Percentiles rank a stretch among this genome's conserved stretches.
Conservation (phyloP, 1,140 invertebrate genomes). For the Bombus breviceps region DNA sequence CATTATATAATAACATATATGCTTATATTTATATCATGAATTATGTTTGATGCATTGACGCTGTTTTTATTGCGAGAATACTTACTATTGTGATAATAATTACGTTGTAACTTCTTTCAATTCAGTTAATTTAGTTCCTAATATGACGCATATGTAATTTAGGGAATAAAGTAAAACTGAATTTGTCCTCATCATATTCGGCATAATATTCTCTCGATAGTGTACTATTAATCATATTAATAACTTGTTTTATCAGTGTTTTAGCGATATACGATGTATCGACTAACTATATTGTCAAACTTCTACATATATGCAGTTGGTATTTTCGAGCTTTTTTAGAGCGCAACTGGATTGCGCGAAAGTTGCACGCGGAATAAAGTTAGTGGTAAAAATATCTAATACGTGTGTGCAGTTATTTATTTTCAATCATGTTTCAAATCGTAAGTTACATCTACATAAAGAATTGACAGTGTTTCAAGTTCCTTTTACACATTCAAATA, state of each 20-base stretch:
- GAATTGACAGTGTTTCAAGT: not conserved
- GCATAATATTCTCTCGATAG: not conserved
- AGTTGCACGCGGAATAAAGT: not conserved
- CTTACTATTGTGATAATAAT: too few species aligned
- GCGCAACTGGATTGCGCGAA: not conserved
- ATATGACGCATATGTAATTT: not conserved
- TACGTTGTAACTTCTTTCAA: not conserved
- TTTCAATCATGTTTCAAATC: slow-evolving; percentile 39
- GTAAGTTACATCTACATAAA: not conserved
- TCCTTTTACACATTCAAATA: not conserved
- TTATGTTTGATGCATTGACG: not conserved
- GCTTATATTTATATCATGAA: not conserved
- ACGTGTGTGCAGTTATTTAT: not conserved
- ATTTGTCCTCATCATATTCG: not conserved
- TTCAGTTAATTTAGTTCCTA: not conserved
- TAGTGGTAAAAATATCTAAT: not conserved
- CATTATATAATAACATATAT: not conserved
- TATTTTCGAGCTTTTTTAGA: slow-evolving; percentile 16
- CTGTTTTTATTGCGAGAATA: not conserved
- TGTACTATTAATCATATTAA: slow-evolving; percentile 19
- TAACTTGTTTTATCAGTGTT: not conserved
- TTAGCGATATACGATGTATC: slow-evolving; percentile 9
- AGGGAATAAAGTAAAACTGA: not conserved
- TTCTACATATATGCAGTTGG: not conserved
- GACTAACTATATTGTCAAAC: not conserved